Evolutionary conservation across 1,140 invertebrate genomes (phyloP).

Genomic region (Heliconius nattereri): DNA sequence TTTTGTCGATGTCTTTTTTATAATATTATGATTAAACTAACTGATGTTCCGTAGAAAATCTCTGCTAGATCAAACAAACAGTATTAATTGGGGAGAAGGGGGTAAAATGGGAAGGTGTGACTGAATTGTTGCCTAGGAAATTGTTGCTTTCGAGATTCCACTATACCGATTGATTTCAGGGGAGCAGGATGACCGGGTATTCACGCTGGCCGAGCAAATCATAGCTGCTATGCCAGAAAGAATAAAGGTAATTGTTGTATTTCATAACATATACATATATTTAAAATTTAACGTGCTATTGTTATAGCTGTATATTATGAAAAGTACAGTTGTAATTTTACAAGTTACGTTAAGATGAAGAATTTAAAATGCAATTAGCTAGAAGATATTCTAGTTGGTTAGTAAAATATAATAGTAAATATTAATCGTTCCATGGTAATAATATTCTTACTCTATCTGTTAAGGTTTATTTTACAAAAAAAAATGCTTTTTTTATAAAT

Average conservation of each 20-base stretch:
- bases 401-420: too few species aligned
- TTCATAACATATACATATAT: neutral
- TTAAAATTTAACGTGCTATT: neutral
- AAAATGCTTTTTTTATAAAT: too few species aligned
- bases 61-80: neutral
- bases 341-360: too few species aligned
- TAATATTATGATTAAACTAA: neutral
- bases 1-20: constrained; percentile 13
- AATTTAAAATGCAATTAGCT: too few species aligned
- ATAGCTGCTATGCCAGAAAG: constrained; percentile 98
- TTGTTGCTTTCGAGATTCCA: constrained; percentile 49
- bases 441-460: too few species aligned
- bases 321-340: too few species aligned
- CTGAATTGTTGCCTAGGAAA: neutral
- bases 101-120: neutral
- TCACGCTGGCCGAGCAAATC: constrained; percentile 97
- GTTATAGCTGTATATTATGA: neutral
- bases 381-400: too few species aligned
- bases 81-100: neutral
- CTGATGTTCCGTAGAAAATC: constrained; percentile 8
- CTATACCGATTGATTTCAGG: constrained; percentile 83
- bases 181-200: constrained; percentile 95
- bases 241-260: constrained; percentile 88
- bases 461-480: too few species aligned
- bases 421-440: too few species aligned